These are phyloP conservation scores for Zaprionus vittiger DNA, from an alignment of 1,140 invertebrate species.

Conservation along the genomic window DNA sequence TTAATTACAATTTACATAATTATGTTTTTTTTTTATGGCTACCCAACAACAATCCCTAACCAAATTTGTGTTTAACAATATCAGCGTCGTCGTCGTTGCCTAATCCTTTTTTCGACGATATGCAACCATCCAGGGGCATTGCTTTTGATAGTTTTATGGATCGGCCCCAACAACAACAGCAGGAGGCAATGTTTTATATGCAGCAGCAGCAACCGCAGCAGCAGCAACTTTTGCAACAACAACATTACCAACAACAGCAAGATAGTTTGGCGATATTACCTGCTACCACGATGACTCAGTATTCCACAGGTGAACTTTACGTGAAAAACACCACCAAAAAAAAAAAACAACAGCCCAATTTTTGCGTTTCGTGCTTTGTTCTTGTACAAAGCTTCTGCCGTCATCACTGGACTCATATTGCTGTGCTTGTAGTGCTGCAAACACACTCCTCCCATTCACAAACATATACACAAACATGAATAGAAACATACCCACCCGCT, in stretches of 20 bases:
- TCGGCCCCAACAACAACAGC: conserved; percentile 33
- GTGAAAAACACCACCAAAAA: conserved; percentile 14
- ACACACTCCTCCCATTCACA: conserved; percentile 15
- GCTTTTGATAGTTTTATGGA: conserved; percentile 53
- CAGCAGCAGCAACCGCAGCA: conserved; percentile 50
- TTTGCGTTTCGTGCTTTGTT: conserved; percentile 60
- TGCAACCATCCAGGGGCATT: conserved; percentile 40
- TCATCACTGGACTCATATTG: conserved; percentile 34
- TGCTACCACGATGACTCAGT: conserved; percentile 53
- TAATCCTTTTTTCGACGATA: conserved; percentile 82
- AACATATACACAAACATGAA: conserved; percentile 4
- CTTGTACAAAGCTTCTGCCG: conserved; percentile 65
- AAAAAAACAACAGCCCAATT: conserved; percentile 37
- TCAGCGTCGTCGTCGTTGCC: conserved; percentile 57
- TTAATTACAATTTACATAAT: conserved; percentile 36
- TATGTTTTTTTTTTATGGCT: conserved; percentile 39
- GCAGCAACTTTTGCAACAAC: conserved; percentile 33
- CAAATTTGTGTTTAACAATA: conserved; percentile 53
- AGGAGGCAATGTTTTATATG: conserved; percentile 43
- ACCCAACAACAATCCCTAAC: conserved; percentile 19
- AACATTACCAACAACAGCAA: conserved; percentile 40
- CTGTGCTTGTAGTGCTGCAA: conserved; percentile 62
- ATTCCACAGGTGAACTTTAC: conserved; percentile 67
- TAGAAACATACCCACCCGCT: conserved; percentile 8
- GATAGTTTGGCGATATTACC: conserved; percentile 43